phyloP scores from a whole-genome alignment of 64 coral and sea anemone genomes.

The Stichodactyla mertensii region DNA sequence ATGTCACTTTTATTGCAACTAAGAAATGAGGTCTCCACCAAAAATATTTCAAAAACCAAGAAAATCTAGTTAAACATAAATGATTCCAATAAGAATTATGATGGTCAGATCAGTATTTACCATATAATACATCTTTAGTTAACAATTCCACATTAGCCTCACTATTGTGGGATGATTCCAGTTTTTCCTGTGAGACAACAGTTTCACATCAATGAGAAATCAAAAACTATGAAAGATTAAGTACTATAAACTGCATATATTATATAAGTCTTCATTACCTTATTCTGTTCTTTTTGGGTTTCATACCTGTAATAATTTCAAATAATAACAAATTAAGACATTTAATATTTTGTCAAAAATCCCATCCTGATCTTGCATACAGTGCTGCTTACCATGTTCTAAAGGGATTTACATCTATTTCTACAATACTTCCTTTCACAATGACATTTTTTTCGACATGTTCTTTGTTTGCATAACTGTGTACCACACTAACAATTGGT shows the following conservation, averaged over 20 bases:
- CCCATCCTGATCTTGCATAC: background rate
- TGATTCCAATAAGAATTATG: background rate
- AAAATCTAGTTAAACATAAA: too few relatives aligned
- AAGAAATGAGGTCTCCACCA: too few relatives aligned
- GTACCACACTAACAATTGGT: conserved; percentile 71
- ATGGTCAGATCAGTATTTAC: background rate
- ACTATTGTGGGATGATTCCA: background rate
- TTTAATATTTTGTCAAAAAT: too few relatives aligned
- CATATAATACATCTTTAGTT: background rate
- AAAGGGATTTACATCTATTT: conserved; percentile 75
- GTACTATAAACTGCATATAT: too few relatives aligned
- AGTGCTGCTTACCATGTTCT: conserved; percentile 48
- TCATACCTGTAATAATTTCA: background rate
- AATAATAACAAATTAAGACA: too few relatives aligned
- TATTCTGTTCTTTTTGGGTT: background rate
- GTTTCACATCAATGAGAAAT: background rate
- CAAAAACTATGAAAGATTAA: too few relatives aligned
- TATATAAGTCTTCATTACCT: background rate
- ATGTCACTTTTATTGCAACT: too few relatives aligned
- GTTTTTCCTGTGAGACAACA: background rate
- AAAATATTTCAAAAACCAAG: too few relatives aligned
- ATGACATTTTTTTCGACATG: conserved; percentile 68
- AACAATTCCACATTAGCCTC: background rate
- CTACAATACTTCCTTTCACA: conserved; percentile 79
- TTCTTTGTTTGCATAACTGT: conserved; percentile 68